These are phyloP conservation scores for Benthosema pterotum DNA, from an alignment of 2,797 vertebrate species.

Conservation along the genomic window DNA sequence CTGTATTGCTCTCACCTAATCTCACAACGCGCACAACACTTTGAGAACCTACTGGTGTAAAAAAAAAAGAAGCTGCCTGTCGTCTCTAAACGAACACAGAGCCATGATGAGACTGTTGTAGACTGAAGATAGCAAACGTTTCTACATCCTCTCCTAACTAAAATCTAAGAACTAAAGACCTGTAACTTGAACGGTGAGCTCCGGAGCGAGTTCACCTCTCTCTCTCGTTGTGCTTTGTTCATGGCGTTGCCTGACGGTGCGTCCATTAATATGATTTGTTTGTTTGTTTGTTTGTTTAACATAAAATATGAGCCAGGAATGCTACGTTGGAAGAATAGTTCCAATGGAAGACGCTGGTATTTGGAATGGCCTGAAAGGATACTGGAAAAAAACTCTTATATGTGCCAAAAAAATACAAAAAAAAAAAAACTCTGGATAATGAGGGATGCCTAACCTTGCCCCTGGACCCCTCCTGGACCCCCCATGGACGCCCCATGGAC, in stretches of 20 bases:
- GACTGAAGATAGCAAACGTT: conserved; percentile 28
- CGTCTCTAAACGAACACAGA: conserved; percentile 59
- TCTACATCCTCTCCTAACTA: conserved; percentile 45
- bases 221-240: conserved; percentile 41
- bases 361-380: conserved; percentile 25
- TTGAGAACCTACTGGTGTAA: too few species aligned
- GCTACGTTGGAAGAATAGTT: conserved; percentile 32
- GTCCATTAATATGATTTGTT: conserved; percentile 29
- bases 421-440: conserved; percentile 44
- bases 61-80: conserved; percentile 11
- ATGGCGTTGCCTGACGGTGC: conserved; percentile 31
- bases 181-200: conserved; percentile 58
- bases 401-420: conserved; percentile 63
- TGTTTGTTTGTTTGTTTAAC: neutral
- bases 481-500: too few species aligned
- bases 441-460: conserved; percentile 54
- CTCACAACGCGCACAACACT: conserved; percentile 15
- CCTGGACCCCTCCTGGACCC: conserved; percentile 4
- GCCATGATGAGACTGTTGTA: conserved; percentile 52
- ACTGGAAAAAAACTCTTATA: conserved; percentile 51
- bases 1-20: conserved; percentile 38
- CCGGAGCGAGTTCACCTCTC: conserved; percentile 36
- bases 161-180: conserved; percentile 46
- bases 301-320: conserved; percentile 41
- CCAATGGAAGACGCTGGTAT: neutral